phyloP scores from a whole-genome alignment of 1,140 invertebrate genomes.

The Cyphomyrmex costatus region DNA sequence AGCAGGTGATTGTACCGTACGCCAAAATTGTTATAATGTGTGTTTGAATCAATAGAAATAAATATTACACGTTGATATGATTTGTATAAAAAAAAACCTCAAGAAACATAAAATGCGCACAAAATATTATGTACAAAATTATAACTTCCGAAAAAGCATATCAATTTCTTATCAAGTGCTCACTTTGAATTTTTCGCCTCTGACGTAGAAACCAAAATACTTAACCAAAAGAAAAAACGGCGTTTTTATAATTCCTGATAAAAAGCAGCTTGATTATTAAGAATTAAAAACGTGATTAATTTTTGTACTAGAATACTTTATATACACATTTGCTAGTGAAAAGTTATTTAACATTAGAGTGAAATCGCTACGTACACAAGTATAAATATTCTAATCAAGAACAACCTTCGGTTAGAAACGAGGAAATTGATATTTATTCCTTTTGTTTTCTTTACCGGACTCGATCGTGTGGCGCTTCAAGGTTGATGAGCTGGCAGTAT shows the following conservation, averaged over 20 bases:
- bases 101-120: too few relatives aligned
- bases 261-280: not conserved
- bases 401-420: conserved; percentile 35
- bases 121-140: not conserved
- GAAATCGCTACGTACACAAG: not conserved
- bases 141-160: not conserved
- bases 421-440: conserved; percentile 42
- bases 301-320: not conserved
- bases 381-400: conserved; percentile 19
- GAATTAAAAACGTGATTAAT: not conserved
- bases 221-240: not conserved
- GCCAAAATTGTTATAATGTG: not conserved
- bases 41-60: not conserved
- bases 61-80: not conserved
- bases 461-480: conserved; percentile 10
- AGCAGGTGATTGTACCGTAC: not conserved
- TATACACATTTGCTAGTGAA: not conserved
- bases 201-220: not conserved
- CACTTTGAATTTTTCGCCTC: not conserved
- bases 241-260: not conserved
- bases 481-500: conserved; percentile 57
- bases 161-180: not conserved
- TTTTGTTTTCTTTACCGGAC: conserved; percentile 6
- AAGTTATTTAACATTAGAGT: conserved; percentile 1
- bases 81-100: not conserved